These are phyloP conservation scores for Tanytarsus gracilentus DNA, from an alignment of 2,888 invertebrate genomes.

Conservation along the genomic window DNA sequence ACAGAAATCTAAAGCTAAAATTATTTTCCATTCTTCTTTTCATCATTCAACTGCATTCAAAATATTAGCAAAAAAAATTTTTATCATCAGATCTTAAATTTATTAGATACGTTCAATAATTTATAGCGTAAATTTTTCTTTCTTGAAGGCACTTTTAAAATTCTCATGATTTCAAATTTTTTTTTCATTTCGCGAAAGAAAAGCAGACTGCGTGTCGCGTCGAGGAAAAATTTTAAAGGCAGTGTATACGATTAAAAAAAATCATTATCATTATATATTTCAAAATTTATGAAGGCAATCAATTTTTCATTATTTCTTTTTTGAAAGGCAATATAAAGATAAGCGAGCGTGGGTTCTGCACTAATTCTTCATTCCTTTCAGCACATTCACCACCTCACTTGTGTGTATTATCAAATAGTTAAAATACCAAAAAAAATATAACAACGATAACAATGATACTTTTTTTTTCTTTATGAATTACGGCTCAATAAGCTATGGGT, in stretches of 20 bases:
- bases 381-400: no score
- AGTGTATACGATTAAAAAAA: no score
- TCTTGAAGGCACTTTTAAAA: constrained; percentile 19
- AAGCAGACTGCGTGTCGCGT: no score
- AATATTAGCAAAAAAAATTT: not conserved
- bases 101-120: constrained; percentile 22
- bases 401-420: not conserved
- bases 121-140: constrained; percentile 15
- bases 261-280: no score
- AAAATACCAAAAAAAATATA: not conserved
- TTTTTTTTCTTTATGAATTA: no score
- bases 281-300: no score
- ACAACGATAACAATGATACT: not conserved
- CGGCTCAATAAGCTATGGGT: no score
- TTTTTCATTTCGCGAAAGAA: not conserved
- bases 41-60: not conserved
- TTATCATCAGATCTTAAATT: constrained; percentile 24
- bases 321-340: no score
- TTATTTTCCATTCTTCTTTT: not conserved
- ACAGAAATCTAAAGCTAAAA: constrained; percentile 2
- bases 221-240: no score
- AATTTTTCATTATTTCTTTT: no score
- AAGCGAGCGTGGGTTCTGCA: no score
- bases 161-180: constrained; percentile 6
- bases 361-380: no score